These are phyloP conservation scores for Narcine bancroftii DNA, from an alignment of 2,113 vertebrate genomes.

Conservation along the genomic window DNA sequence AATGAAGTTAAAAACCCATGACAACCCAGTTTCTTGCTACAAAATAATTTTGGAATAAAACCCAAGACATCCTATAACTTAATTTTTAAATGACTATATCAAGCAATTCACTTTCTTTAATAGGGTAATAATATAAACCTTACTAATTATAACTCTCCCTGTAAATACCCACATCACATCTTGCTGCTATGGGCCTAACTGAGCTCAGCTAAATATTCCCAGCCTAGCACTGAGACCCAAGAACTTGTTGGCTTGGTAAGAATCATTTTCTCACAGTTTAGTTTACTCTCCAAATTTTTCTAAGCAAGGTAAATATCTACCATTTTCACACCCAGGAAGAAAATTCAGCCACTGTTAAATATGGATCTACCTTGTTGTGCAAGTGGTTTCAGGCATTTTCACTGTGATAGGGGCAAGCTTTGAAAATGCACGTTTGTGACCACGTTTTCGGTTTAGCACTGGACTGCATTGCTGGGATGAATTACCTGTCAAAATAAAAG, in stretches of 20 bases:
- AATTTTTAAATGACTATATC: neutral
- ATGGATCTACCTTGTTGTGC: constrained; percentile 4
- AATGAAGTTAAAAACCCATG: neutral
- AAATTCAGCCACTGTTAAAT: neutral
- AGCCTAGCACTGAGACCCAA: too few species aligned
- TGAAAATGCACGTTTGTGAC: constrained; percentile 31
- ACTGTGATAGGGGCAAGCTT: constrained; percentile 11
- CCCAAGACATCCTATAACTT: neutral
- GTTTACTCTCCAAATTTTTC: neutral
- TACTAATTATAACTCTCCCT: neutral
- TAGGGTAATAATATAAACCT: neutral
- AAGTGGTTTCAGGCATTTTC: neutral
- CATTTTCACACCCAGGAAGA: neutral
- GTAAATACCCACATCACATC: neutral
- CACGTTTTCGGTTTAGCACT: constrained; percentile 20
- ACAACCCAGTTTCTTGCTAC: neutral
- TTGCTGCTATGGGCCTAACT: neutral
- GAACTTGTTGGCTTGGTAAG: neutral
- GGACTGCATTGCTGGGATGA: constrained; percentile 9
- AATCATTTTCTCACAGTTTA: neutral
- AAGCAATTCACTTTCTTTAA: neutral
- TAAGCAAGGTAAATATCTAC: neutral
- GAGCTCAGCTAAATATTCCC: neutral
- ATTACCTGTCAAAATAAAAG: constrained; percentile 16
- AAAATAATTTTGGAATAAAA: neutral